A percentile compares a stretch with the other conserved stretches of the same genome.
Conservation (phyloP, 23 tunicate species). For the Halocynthia roretzi region DNA sequence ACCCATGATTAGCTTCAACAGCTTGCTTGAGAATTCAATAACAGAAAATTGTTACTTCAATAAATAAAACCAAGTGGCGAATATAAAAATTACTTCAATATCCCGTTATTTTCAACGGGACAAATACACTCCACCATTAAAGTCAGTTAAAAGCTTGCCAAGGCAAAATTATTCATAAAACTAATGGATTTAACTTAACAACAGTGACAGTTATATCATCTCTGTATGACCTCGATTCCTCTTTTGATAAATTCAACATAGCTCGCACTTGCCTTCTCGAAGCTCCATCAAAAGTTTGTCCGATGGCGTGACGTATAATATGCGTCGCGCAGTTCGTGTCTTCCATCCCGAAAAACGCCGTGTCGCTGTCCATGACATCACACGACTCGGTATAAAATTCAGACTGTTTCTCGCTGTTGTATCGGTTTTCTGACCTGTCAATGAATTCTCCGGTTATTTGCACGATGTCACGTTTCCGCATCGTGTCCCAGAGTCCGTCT, state of each 20-base stretch:
- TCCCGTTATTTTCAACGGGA: too few species aligned
- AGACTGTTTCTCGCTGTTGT: neutral
- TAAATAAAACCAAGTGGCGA: too few species aligned
- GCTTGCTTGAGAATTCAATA: too few species aligned
- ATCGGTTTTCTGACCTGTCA: neutral
- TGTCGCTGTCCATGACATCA: slow-evolving; percentile 4
- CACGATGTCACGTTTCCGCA: neutral
- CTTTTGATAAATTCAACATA: neutral
- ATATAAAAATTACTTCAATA: too few species aligned
- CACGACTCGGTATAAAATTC: neutral
- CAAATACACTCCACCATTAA: too few species aligned
- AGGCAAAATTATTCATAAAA: too few species aligned
- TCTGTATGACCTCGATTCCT: neutral
- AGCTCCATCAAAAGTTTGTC: neutral
- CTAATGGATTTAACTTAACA: slow-evolving; percentile 8
- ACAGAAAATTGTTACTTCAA: too few species aligned
- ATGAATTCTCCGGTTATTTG: slow-evolving; percentile 3
- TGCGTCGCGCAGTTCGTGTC: neutral
- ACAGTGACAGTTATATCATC: slow-evolving; percentile 13
- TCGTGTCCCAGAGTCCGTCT: slow-evolving; percentile 6
- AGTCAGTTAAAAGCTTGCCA: too few species aligned
- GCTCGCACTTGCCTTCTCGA: neutral
- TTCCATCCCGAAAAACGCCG: slow-evolving; percentile 3
- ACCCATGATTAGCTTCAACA: too few species aligned
- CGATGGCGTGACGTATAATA: neutral